These are phyloP conservation scores for Montipora capricornis DNA, from an alignment of 64 coral and sea anemone species.

Conservation along the genomic window DNA sequence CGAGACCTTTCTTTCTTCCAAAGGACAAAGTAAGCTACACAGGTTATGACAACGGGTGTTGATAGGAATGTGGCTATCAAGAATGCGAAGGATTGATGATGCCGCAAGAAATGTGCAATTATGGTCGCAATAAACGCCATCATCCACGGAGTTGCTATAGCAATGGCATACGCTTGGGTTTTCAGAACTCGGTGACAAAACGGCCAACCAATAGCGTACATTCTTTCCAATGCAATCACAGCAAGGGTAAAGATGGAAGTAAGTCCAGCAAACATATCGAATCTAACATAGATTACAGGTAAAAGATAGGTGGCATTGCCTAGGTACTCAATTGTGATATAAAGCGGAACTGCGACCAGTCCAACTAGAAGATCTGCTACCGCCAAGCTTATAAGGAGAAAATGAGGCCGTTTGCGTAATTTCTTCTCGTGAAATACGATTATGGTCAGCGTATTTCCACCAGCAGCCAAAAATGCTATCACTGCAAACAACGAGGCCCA, in stretches of 20 bases:
- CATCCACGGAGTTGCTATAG: conserved; percentile 43
- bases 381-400: conserved; percentile 1
- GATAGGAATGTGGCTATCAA: conserved; percentile 6
- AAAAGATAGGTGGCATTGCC: background rate
- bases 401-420: background rate
- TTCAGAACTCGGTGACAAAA: conserved; percentile 1
- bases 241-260: conserved; percentile 19
- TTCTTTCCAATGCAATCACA: conserved; percentile 50
- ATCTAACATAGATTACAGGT: background rate
- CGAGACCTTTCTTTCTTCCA: conserved; percentile 36
- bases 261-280: conserved; percentile 15
- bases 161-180: background rate
- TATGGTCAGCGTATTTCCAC: conserved; percentile 16
- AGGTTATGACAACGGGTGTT: conserved; percentile 34
- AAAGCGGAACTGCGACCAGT: background rate
- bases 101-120: conserved; percentile 10
- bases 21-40: conserved; percentile 17
- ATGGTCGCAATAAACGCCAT: conserved; percentile 22
- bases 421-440: background rate
- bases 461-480: background rate
- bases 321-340: background rate
- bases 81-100: background rate
- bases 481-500: background rate
- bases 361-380: conserved; percentile 21
- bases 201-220: conserved; percentile 22